Evolutionary conservation across 2,888 invertebrate genomes (phyloP), one percentile per base, ranked within the genome.

Genomic region (Dasypolia templi): DNA sequence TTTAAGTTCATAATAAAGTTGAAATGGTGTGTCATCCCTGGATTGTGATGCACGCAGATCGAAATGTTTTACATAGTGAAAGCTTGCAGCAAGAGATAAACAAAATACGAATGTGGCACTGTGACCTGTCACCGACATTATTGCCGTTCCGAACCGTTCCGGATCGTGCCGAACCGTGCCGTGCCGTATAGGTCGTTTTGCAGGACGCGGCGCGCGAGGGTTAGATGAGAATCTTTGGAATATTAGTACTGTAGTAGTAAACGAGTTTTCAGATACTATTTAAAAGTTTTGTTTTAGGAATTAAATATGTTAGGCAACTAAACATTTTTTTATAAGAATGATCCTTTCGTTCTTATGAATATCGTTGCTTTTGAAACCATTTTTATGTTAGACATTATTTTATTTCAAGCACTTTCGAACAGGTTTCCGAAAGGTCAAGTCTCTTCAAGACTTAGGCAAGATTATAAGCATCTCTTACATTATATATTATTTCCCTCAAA

Each of bases 11-110:
- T 77, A 84, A 72, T 86, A 32, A 53, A 11, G 0, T 32, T 44
- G 51, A 4, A 44, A 44, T 35, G 12, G 22, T 19, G 59, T 76
- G 67, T 81, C 81, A 84, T 72, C 69, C 59, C 68, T 32, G 75
- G 69, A 75, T 72, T 59, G 82, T 84, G 83, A 84, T 75, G 82
- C 82, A 80, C 86, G 86, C 80, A 75, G 69, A 71, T 66, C 86
- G 82, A 89, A 89, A 90, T 91, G 88, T 87, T 90, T 89, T 86
- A 91, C 92, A 92, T 86, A 91, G 91, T 88, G 93, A 94, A 93
- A 93, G 91, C 89, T 87, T 77, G 88, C 86, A 89, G 81, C 88
- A 87, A 86, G 86, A 90, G 87, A 90, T 89, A 87, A 88, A 89
- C 77, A 86, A 85, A 88, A 88, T 82, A 65, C 83, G 85, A 86